Conservation (phyloP, 2,113 vertebrate genomes). For the Lepisosteus oculatus region DNA sequence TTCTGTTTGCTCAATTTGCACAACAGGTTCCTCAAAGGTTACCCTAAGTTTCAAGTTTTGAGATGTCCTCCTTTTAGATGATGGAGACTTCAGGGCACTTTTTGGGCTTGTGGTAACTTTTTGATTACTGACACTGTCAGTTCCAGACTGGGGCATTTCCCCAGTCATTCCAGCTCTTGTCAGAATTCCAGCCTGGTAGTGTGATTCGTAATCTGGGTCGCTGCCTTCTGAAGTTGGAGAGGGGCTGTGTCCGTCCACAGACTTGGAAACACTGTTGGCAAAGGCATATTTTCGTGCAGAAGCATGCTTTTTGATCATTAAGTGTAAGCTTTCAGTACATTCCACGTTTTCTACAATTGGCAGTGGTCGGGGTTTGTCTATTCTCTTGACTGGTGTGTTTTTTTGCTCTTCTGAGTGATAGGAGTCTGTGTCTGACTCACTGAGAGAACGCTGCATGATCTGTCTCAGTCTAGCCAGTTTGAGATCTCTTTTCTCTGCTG, state of each 20-base stretch:
- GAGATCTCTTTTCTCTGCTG: slow-evolving; percentile 79
- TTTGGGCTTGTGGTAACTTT: slow-evolving; percentile 90
- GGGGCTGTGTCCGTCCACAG: slow-evolving; percentile 78
- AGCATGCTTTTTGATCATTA: slow-evolving; percentile 79
- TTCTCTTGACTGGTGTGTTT: slow-evolving; percentile 56
- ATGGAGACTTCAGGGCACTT: slow-evolving; percentile 95
- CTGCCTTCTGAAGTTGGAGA: slow-evolving; percentile 83
- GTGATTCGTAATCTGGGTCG: slow-evolving; percentile 71
- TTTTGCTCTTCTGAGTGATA: slow-evolving; percentile 81
- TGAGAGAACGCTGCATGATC: slow-evolving; percentile 89
- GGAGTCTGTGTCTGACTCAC: slow-evolving; percentile 85
- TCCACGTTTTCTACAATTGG: slow-evolving; percentile 80
- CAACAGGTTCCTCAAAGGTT: slow-evolving; percentile 92
- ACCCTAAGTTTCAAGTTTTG: slow-evolving; percentile 93
- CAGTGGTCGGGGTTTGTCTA: slow-evolving; percentile 80
- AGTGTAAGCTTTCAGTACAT: slow-evolving; percentile 63
- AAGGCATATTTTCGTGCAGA: slow-evolving; percentile 76
- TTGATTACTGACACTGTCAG: slow-evolving; percentile 57
- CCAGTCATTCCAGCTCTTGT: slow-evolving; percentile 48
- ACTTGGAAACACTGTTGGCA: slow-evolving; percentile 74
- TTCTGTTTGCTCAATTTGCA: slow-evolving; percentile 76
- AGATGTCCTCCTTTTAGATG: slow-evolving; percentile 88
- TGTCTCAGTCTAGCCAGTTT: slow-evolving; percentile 87
- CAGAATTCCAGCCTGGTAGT: slow-evolving; percentile 33
- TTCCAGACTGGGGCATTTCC: slow-evolving; percentile 44